Conservation (phyloP, 1,140 invertebrate genomes). For the Matsumurasca onukii region DNA sequence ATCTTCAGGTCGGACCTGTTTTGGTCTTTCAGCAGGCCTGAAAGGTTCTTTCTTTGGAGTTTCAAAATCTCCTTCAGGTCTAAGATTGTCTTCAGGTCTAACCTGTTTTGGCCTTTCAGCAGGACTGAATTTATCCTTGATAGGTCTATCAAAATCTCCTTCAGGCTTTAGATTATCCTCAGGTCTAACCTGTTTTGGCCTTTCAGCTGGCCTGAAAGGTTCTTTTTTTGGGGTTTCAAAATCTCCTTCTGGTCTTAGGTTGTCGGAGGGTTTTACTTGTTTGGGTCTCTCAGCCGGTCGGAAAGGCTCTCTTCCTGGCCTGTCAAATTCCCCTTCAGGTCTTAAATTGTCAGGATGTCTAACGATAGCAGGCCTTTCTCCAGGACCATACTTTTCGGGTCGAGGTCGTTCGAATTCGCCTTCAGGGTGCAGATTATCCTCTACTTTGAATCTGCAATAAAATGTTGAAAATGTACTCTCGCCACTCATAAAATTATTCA, state of each 20-base stretch:
- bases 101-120: conserved; percentile 48
- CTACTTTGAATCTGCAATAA: conserved; percentile 43
- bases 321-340: conserved; percentile 56
- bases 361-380: conserved; percentile 48
- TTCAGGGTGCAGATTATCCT: conserved; percentile 57
- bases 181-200: conserved; percentile 45
- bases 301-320: conserved; percentile 49
- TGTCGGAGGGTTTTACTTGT: conserved; percentile 46
- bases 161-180: conserved; percentile 56
- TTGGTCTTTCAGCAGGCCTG: conserved; percentile 50
- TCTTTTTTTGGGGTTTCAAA: conserved; percentile 48
- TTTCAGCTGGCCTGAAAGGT: conserved; percentile 45
- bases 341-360: conserved; percentile 49
- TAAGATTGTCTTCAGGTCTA: conserved; percentile 61
- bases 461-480: too few relatives aligned
- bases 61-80: conserved; percentile 63
- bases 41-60: conserved; percentile 43
- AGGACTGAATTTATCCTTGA: conserved; percentile 36
- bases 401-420: conserved; percentile 52
- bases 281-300: conserved; percentile 48
- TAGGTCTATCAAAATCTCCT: conserved; percentile 51
- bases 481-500: too few relatives aligned
- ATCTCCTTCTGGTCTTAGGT: conserved; percentile 54
- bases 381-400: conserved; percentile 44
- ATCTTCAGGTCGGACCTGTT: conserved; percentile 45